Conservation (phyloP, 2,888 invertebrate species). For the Callyntrura sp. region DNA sequence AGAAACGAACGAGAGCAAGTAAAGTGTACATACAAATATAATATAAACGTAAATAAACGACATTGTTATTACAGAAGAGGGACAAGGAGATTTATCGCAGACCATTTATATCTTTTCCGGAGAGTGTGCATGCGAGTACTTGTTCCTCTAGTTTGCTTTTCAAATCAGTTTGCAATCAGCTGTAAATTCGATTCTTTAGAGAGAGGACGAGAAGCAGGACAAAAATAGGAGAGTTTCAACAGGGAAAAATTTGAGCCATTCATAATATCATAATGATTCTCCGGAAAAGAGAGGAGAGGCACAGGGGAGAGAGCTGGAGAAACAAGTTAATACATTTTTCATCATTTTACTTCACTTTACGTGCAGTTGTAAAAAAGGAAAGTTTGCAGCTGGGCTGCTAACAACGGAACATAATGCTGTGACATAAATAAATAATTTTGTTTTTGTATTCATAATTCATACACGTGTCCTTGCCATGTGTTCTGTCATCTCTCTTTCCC, state of each 20-base stretch:
- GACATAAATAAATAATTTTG: constrained; percentile 28
- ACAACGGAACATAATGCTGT: no score
- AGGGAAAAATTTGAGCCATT: constrained; percentile 3
- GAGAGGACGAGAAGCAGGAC: background rate
- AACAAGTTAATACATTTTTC: constrained; percentile 36
- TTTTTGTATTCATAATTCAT: no score
- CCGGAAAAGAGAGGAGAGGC: constrained; percentile 9
- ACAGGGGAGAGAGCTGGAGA: background rate
- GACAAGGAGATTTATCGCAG: constrained; percentile 18
- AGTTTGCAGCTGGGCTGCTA: no score
- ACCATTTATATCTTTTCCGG: constrained; percentile 24
- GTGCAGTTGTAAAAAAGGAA: background rate
- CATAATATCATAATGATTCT: no score
- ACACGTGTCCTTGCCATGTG: constrained; percentile 25
- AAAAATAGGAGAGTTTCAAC: background rate
- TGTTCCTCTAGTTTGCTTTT: constrained; percentile 25
- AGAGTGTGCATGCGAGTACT: no score
- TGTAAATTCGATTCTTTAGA: constrained; percentile 57
- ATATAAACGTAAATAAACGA: constrained; percentile 13
- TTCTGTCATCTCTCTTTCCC: background rate
- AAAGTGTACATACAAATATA: background rate
- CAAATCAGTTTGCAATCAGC: constrained; percentile 50
- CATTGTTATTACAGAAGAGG: background rate
- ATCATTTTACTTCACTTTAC: background rate
- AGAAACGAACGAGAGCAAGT: no score